phyloP scores from a whole-genome alignment of 2,797 vertebrate species.

The Thripadectes ignobilis region DNA sequence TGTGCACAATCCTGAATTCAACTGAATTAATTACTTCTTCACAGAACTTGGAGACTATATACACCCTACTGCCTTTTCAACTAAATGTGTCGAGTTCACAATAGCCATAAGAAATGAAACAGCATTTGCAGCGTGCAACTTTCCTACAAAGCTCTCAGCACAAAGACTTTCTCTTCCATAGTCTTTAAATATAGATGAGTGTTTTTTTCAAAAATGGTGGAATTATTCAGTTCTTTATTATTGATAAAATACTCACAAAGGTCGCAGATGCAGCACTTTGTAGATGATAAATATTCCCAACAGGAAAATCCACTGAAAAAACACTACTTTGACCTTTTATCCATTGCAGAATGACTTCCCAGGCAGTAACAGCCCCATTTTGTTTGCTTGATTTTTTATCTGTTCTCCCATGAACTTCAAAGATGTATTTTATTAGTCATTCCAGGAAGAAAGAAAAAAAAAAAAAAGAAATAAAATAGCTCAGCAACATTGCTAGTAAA shows the following conservation, averaged over 20 bases:
- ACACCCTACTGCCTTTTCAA: background rate
- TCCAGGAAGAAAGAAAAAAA: background rate
- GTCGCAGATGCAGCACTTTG: slow-evolving; percentile 58
- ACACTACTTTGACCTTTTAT: slow-evolving; percentile 59
- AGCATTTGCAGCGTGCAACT: background rate
- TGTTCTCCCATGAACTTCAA: slow-evolving; percentile 49
- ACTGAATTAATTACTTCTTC: background rate
- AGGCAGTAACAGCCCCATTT: slow-evolving; percentile 45
- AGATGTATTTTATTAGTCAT: slow-evolving; percentile 59
- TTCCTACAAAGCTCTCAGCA: background rate
- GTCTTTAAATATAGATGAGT: slow-evolving; percentile 72
- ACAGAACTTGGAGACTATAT: background rate
- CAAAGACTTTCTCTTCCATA: background rate
- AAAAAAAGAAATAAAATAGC: background rate
- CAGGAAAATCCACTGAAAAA: slow-evolving; percentile 57
- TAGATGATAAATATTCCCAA: slow-evolving; percentile 65
- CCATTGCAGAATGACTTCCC: slow-evolving; percentile 46
- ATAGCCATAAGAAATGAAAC: background rate
- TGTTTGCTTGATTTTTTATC: background rate
- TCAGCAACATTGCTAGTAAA: slow-evolving; percentile 5
- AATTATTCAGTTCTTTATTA: slow-evolving; percentile 68
- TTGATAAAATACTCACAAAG: slow-evolving; percentile 69
- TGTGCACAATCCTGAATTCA: background rate
- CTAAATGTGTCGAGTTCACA: background rate
- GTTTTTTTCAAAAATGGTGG: slow-evolving; percentile 47